Base-by-base conservation (phyloP, 2,888 invertebrate genomes). In the Drosophila merina region DNA sequence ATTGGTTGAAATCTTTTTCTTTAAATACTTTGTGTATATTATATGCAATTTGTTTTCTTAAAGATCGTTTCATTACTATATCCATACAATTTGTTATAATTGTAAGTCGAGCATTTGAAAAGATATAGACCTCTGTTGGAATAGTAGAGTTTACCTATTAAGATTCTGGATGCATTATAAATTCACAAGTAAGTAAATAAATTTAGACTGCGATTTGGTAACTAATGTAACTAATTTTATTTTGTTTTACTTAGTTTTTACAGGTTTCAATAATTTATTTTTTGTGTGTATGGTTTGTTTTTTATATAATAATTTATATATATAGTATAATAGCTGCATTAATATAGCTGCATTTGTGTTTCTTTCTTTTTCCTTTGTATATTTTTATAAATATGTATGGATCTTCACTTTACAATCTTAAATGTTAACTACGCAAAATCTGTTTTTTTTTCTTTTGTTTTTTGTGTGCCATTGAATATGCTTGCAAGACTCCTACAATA, bases 171-270 rank as follows among this genome's bases (percentile, higher is more conserved):
- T 10, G 26, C 14, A 25, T 49, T 30, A 25, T 12, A 26, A 42
- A 48, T 51, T 31, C 14, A 57, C 30, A 30, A 40, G 7, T 33
- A 60, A 38, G 68, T 31, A 60, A 80, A 77, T 77, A 36, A 88
- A 83, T 45, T 54, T 51, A 60, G 44, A 44, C 72, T 69, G 64
- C 70, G 62, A 84, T 84, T 86, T 82, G 70, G 87, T 87, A 82
- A 88, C 86, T 84, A 84, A 84, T 84, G 88, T 82, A 82, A 82
- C 82, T 82, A 88, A 88, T 79, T 88, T 84, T 87, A 88, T 79
- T 87, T 88, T 87, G 83, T 64, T 86, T 85, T 84, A 81, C 86
- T 82, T 88, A 82, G 69, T 79, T 84, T 87, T 87, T 84, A 82
- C 88, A 85, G 74, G 75, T 88, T 86, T 83, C 77, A 64, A 55